phyloP scores from a whole-genome alignment of 2,113 vertebrate genomes.

The Ia io region DNA sequence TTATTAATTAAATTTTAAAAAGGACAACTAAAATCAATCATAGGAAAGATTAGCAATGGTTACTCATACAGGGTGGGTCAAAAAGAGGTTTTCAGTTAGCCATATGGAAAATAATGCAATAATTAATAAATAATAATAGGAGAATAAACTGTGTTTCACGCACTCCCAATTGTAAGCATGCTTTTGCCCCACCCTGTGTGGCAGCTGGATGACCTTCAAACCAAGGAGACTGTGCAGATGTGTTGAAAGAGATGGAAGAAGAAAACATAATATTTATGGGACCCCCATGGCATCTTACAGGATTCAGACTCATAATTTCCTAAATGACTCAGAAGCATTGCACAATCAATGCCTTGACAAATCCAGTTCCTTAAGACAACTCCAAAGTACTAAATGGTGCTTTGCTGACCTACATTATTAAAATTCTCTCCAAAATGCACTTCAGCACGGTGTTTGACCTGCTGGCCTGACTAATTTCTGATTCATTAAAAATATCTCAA shows the following conservation, averaged over 20 bases:
- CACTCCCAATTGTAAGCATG: not conserved
- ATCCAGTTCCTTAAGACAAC: not conserved
- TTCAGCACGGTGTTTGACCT: not conserved
- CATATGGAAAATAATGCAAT: not conserved
- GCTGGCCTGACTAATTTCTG: not conserved
- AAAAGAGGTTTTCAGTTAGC: not conserved
- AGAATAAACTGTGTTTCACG: not conserved
- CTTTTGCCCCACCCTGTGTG: not conserved
- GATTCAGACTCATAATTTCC: slow-evolving; percentile 73
- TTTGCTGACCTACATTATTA: not conserved
- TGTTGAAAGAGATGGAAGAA: slow-evolving; percentile 70
- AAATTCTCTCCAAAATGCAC: not conserved
- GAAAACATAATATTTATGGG: slow-evolving; percentile 76
- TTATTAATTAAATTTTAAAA: slow-evolving; percentile 42
- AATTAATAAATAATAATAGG: not conserved
- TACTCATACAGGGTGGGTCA: slow-evolving; percentile 20
- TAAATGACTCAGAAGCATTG: slow-evolving; percentile 75
- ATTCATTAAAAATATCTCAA: slow-evolving; percentile 23
- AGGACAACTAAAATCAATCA: slow-evolving; percentile 59
- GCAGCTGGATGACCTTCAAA: slow-evolving; percentile 47
- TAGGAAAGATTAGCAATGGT: slow-evolving; percentile 54
- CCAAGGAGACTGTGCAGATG: slow-evolving; percentile 34
- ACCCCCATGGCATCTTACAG: slow-evolving; percentile 68
- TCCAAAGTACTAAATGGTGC: not conserved
- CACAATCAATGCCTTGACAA: slow-evolving; percentile 70